A percentile compares a stretch with the other conserved stretches of the same genome.
These are phyloP conservation scores for Acanthiza pusilla DNA, from an alignment of 2,797 vertebrate genomes.

Conservation along the genomic window DNA sequence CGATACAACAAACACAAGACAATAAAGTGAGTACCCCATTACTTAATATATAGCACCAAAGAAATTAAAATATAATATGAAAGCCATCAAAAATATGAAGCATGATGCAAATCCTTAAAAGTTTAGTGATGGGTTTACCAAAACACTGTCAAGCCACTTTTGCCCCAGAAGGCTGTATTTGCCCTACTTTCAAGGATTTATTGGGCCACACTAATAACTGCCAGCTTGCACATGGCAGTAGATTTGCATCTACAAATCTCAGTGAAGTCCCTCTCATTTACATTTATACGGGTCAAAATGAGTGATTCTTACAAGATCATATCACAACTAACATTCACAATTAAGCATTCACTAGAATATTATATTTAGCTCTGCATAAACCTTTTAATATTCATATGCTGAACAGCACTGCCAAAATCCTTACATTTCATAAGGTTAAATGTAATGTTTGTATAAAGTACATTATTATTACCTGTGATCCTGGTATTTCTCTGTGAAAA, in stretches of 20 bases:
- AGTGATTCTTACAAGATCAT: not conserved
- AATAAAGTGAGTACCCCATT: not conserved
- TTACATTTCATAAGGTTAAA: not conserved
- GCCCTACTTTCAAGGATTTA: not conserved
- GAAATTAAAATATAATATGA: not conserved
- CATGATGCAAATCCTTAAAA: not conserved
- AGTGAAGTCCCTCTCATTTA: not conserved
- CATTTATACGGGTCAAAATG: not conserved
- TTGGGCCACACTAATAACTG: not conserved
- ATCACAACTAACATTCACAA: not conserved
- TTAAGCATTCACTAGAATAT: not conserved
- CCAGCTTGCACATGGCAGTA: not conserved
- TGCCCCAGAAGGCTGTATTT: not conserved
- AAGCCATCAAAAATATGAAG: not conserved
- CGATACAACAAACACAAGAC: not conserved
- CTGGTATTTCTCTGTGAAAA: conserved; percentile 89
- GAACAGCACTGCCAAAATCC: not conserved
- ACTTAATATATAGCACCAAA: not conserved
- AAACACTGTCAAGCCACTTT: not conserved
- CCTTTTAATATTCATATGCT: not conserved
- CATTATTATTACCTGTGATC: conserved; percentile 85
- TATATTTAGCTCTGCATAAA: not conserved
- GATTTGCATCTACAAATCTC: not conserved
- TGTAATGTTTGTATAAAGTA: not conserved
- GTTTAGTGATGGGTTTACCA: not conserved